Evolutionary conservation across 2,888 invertebrate genomes (phyloP), one percentile per base, ranked within the genome.

Genomic region (Cosmopolites sordidus): DNA sequence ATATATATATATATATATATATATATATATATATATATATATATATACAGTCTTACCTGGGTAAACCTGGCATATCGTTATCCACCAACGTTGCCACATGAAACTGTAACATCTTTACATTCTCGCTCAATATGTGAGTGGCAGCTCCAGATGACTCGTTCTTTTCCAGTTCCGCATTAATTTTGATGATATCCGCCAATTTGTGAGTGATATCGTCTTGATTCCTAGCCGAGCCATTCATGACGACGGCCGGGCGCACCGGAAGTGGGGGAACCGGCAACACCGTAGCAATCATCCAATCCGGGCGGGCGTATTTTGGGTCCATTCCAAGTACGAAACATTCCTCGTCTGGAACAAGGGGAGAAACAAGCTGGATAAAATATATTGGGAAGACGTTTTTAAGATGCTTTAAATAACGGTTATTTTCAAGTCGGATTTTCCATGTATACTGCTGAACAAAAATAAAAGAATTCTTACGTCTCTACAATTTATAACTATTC

Each of bases 151-250:
- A 89, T 60, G 92, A 87, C 74, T 99, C 99, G 74, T 99, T 98
- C 62, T 92, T 84, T 68, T 87, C 82, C 53, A 99, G 75, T 72
- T 99, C 97, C 73, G 96, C 97, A 72, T 99, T 99, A 0, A 94
- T 82, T 78, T 99, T 99, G 49, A 99, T 94, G 38, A 99, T 98
- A 67, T 99, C 99, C 0, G 98, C 87, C 50, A 99, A 78, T 76
- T 99, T 99, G 76, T 99, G 98, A 0, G 99, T 99, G 66, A 99
- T 83, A 81, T 99, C 99, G 70, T 99, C 99, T 77, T 96, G 87
- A 82, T 98, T 99, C 71, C 93, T 89, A 0, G 98, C 98, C 0
- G 97, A 92, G n/a, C 99, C 99, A 74, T 92, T 92, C 92, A 98
- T 99, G 6, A 98, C 94, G 3, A 99, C 98, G 47, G 99, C 97